Conservation (phyloP, 92 coral and sea anemone genomes). For the Porites evermanni region DNA sequence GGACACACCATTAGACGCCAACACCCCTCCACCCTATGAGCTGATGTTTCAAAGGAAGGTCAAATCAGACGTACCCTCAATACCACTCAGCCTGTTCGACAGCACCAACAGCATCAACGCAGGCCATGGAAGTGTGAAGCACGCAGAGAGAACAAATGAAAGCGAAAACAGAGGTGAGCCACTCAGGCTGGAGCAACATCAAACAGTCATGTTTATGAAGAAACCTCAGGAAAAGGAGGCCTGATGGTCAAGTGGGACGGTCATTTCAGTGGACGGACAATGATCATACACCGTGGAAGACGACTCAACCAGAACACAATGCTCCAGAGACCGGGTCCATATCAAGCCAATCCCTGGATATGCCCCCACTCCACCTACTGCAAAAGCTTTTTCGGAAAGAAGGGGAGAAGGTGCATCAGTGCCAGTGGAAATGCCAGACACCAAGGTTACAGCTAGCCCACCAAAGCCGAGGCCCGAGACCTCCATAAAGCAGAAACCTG, state of each 20-base stretch:
- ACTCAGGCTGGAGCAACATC: slow-evolving; percentile 70
- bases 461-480: slow-evolving; percentile 74
- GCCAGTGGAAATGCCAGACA: slow-evolving; percentile 66
- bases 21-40: slow-evolving; percentile 72
- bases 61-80: slow-evolving; percentile 75
- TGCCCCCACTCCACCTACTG: slow-evolving; percentile 70
- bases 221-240: slow-evolving; percentile 10
- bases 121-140: slow-evolving; percentile 76
- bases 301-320: slow-evolving; percentile 68
- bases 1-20: slow-evolving; percentile 67
- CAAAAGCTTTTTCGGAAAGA: slow-evolving; percentile 55
- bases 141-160: slow-evolving; percentile 36
- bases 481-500: slow-evolving; percentile 74
- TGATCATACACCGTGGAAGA: slow-evolving; percentile 71
- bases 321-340: slow-evolving; percentile 70
- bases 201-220: not conserved
- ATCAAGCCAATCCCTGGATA: slow-evolving; percentile 71
- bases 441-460: slow-evolving; percentile 67
- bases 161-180: slow-evolving; percentile 74
- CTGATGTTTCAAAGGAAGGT: slow-evolving; percentile 72
- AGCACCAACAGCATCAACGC: slow-evolving; percentile 47
- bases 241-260: slow-evolving; percentile 17
- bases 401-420: slow-evolving; percentile 65
- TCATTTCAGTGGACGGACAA: slow-evolving; percentile 34
- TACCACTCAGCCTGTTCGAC: slow-evolving; percentile 73